phyloP scores from a whole-genome alignment of 2,797 vertebrate species.

The Neosilurus hyrtlii region DNA sequence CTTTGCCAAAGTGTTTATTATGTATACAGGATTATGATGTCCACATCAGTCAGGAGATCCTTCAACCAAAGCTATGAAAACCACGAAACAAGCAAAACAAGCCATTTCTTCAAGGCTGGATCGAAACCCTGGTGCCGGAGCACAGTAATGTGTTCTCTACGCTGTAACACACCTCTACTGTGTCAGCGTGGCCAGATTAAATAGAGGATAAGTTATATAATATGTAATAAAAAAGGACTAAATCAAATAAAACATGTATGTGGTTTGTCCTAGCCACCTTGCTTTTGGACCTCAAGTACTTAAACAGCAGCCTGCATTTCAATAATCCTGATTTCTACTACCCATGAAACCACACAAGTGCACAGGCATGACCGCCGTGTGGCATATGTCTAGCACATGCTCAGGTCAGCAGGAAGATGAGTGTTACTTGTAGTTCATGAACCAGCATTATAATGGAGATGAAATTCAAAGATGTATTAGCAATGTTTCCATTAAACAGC shows the following conservation, averaged over 20 bases:
- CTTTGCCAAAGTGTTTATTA: neutral
- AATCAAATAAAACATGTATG: neutral
- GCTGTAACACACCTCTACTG: neutral
- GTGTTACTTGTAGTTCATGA: constrained; percentile 9
- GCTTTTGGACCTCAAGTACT: neutral
- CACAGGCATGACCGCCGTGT: neutral
- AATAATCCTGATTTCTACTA: neutral
- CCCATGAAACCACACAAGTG: neutral
- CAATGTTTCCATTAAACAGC: too few relatives aligned
- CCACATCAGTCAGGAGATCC: neutral
- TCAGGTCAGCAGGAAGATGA: constrained; percentile 7
- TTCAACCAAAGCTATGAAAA: neutral
- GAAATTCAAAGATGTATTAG: neutral
- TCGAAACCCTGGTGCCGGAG: neutral
- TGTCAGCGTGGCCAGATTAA: neutral
- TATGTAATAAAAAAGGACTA: neutral
- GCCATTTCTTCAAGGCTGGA: neutral
- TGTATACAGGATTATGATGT: neutral
- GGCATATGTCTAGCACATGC: constrained; percentile 12
- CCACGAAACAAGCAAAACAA: neutral
- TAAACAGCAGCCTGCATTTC: neutral
- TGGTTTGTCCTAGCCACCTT: neutral
- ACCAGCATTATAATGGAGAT: constrained; percentile 8
- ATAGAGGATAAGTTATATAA: too few relatives aligned
- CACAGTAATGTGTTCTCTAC: neutral